Evolutionary conservation across 1,140 invertebrate species (phyloP).

Genomic region (Daktulosphaira vitifoliae): DNA sequence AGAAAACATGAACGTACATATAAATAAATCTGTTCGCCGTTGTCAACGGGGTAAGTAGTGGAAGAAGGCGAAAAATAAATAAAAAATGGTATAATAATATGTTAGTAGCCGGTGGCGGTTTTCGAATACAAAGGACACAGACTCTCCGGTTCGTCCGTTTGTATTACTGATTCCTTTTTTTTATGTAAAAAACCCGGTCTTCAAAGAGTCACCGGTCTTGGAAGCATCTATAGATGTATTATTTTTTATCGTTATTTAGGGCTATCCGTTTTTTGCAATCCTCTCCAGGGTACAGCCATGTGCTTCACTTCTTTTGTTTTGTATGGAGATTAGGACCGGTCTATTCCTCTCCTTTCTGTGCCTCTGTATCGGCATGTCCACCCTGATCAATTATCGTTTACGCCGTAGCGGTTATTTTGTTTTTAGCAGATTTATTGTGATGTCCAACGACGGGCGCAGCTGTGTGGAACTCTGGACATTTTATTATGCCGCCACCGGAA

Average conservation of each 20-base stretch:
- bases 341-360: neutral
- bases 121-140: slow-evolving; percentile 26
- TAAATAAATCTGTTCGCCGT: slow-evolving; percentile 21
- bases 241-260: slow-evolving; percentile 4
- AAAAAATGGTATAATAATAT: neutral
- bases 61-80: neutral
- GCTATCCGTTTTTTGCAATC: neutral
- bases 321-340: slow-evolving; percentile 8
- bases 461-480: neutral
- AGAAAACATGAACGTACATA: neutral
- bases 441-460: neutral
- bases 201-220: slow-evolving; percentile 25
- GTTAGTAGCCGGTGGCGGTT: slow-evolving; percentile 25
- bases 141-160: slow-evolving; percentile 13
- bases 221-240: neutral
- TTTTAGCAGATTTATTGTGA: slow-evolving; percentile 17
- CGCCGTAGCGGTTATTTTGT: neutral
- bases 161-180: neutral
- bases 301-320: slow-evolving; percentile 2
- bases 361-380: no score
- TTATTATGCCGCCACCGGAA: neutral
- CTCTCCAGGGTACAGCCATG: no score
- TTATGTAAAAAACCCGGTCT: slow-evolving; percentile 10
- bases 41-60: neutral
- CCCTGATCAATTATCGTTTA: neutral